Evolutionary conservation across 2,113 vertebrate genomes (phyloP), one percentile per base, ranked within the genome.

Genomic region (Percopsis transmontana): DNA sequence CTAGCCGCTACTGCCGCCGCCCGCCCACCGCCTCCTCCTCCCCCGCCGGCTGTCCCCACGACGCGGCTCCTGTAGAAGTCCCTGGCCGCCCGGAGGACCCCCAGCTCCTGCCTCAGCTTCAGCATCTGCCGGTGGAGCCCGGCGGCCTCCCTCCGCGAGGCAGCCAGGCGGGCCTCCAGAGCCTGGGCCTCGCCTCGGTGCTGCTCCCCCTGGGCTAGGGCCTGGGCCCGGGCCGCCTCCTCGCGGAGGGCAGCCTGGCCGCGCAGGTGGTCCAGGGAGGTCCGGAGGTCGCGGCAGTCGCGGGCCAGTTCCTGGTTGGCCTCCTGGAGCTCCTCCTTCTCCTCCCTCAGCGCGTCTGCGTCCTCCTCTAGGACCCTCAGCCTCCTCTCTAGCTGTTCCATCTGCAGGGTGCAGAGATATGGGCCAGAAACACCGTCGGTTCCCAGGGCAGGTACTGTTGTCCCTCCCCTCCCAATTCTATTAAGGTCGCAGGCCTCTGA

Each of bases 311-410:
- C 87, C 81, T 91, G 73, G 55, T 94, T 95, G 70, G 76, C 68
- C 87, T 94, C 89, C 58, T 78, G 87, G 39, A 92, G 86, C 18
- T 85, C 86, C 78, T 92, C 82, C 75, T 94, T 96, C 66, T 86
- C 81, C 81, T 93, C 88, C 62, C 87, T 91, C 77, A 96, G 60
- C 76, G 84, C 91, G 70, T 84, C 88, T 1, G 90, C 91, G 60
- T 94, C 93, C 67, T 66, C 85, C 87, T 95, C 91, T 81, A 94
- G 77, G 73, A 82, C 86, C 78, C 72, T 85, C 75, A 95, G 83
- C 82, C 85, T 92, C 80, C 78, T 88, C 92, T 96, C 92, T 77
- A 95, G 83, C 45, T 91, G 81, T 50, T 88, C 90, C 66, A 95
- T 90, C 94, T 98, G 88, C 72, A 83, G 20, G 69, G 70, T 77